Conservation (phyloP, 2,888 invertebrate genomes). For the Stramonita haemastoma region DNA sequence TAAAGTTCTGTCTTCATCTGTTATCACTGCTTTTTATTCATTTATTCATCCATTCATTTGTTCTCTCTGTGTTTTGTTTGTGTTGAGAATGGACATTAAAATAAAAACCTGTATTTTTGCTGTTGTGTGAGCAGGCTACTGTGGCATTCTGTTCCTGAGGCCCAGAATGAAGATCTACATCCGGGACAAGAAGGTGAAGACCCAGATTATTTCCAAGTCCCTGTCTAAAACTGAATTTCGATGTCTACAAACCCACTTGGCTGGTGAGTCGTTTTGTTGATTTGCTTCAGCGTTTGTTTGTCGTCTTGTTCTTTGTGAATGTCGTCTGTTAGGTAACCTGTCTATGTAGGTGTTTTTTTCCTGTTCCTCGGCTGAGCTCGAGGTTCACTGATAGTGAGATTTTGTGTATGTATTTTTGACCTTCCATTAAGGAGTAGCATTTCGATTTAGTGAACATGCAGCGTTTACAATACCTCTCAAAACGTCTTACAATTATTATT, state of each 20-base stretch:
- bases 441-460: no score
- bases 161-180: slow-evolving; percentile 76
- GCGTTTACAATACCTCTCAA: no score
- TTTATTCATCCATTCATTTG: background rate
- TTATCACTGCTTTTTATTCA: no score
- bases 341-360: background rate
- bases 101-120: background rate
- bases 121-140: slow-evolving; percentile 71
- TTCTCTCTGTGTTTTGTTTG: slow-evolving; percentile 12
- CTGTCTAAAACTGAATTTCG: slow-evolving; percentile 70
- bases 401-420: no score
- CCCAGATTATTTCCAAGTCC: slow-evolving; percentile 72
- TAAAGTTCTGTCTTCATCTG: no score
- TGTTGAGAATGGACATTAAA: background rate
- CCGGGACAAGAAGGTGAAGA: slow-evolving; percentile 70
- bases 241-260: slow-evolving; percentile 72
- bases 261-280: slow-evolving; percentile 40
- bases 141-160: slow-evolving; percentile 73
- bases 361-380: no score
- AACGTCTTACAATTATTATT: no score
- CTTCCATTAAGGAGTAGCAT: no score
- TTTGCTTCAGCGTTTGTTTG: no score
- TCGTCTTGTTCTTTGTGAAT: no score
- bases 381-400: no score
- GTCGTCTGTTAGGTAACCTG: no score